Percentiles rank a stretch among this genome's conserved stretches.
Conservation (phyloP, 2,888 invertebrate genomes). For the Sphaeridia pumilis region DNA sequence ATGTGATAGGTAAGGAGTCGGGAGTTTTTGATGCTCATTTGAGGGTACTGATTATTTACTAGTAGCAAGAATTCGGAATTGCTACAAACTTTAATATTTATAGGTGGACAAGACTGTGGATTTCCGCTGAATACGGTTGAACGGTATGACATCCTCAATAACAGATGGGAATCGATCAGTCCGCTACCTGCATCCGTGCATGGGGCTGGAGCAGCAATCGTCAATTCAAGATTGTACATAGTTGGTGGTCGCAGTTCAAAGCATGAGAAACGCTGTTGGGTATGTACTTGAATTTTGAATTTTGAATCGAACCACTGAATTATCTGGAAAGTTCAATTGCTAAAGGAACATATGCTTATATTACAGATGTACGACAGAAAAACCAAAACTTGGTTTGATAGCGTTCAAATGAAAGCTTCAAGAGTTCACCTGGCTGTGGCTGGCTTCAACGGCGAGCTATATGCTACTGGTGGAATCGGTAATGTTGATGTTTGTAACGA, state of each 20-base stretch:
- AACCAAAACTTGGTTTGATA: conserved; percentile 36
- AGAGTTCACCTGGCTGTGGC: conserved; percentile 37
- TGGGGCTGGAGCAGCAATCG: conserved; percentile 37
- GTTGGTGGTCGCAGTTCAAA: conserved; percentile 37
- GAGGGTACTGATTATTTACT: not conserved
- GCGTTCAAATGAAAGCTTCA: conserved; percentile 35
- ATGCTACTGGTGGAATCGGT: conserved; percentile 38
- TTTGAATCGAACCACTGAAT: not conserved
- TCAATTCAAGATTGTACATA: conserved; percentile 36
- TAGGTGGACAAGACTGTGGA: conserved; percentile 37
- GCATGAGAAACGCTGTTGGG: conserved; percentile 37
- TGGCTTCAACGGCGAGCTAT: conserved; percentile 37
- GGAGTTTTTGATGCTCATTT: not conserved
- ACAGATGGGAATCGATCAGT: conserved; percentile 36
- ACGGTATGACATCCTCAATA: conserved; percentile 36
- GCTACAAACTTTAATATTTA: not conserved
- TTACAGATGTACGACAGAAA: conserved; percentile 37
- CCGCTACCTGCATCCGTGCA: conserved; percentile 37
- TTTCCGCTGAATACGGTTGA: conserved; percentile 37
- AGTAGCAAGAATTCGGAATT: not conserved
- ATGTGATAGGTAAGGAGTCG: conserved; percentile 36
- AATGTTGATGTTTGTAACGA: conserved; percentile 10
- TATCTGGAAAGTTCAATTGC: not conserved
- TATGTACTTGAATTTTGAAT: conserved; percentile 15
- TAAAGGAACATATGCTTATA: not conserved